A percentile compares a stretch with the other conserved stretches of the same genome.
These are phyloP conservation scores for Brachionus rubens DNA, from an alignment of 1,140 invertebrate genomes.

Conservation along the genomic window DNA sequence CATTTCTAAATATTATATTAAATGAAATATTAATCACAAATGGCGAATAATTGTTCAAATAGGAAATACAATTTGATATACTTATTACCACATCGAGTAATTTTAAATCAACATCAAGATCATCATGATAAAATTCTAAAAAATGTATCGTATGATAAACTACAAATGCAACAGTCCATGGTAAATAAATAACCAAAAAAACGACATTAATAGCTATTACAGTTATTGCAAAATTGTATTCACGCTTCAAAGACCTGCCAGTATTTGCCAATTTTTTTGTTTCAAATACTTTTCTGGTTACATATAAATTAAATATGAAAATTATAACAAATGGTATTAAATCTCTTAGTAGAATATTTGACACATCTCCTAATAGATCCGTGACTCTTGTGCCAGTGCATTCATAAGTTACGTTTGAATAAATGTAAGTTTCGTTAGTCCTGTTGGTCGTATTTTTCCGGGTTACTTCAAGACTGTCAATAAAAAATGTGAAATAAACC, in stretches of 20 bases:
- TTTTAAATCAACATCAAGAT: not conserved
- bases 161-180: not conserved
- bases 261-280: not conserved
- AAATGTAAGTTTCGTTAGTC: no score
- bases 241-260: not conserved
- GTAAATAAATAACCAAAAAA: slow-evolving; percentile 16
- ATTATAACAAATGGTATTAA: slow-evolving; percentile 11
- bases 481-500: no score
- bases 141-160: not conserved
- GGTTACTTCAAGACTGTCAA: no score
- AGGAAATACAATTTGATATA: slow-evolving; percentile 5
- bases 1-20: not conserved
- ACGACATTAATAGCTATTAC: not conserved
- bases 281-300: not conserved
- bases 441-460: no score
- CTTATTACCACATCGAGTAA: not conserved
- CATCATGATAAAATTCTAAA: not conserved
- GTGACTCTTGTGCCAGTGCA: not conserved
- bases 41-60: slow-evolving; percentile 13
- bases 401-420: no score
- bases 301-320: not conserved
- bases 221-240: not conserved
- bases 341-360: not conserved
- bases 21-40: slow-evolving; percentile 18
- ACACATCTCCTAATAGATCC: not conserved